Percentiles rank a stretch among this genome's conserved stretches.
Evolutionary conservation across 2,113 vertebrate species (phyloP).

Genomic region (Orycteropus afer): DNA sequence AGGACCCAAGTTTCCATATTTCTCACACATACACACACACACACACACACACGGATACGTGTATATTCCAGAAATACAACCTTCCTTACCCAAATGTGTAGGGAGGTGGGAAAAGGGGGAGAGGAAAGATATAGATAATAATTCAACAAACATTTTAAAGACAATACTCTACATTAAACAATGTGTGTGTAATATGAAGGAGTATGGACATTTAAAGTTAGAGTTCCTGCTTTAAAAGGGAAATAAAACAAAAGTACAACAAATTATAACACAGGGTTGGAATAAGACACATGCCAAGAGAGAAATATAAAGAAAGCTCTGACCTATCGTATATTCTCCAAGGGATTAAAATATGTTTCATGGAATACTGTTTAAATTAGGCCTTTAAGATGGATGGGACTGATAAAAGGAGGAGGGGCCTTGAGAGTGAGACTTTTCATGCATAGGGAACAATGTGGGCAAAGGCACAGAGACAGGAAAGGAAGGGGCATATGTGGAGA

Average conservation of each 20-base stretch:
- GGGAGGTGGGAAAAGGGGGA: neutral
- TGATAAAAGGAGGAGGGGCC: neutral
- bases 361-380: neutral
- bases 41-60: neutral
- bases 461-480: constrained; percentile 34
- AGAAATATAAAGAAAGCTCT: constrained; percentile 20
- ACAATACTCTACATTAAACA: neutral
- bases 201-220: neutral
- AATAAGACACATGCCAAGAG: neutral
- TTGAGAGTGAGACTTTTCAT: neutral
- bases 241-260: neutral
- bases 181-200: neutral
- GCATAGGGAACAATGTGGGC: constrained; percentile 36
- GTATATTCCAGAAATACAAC: neutral
- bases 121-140: neutral
- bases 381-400: neutral
- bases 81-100: neutral
- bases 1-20: neutral
- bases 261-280: neutral
- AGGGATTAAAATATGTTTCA: neutral
- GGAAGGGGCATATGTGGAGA: neutral
- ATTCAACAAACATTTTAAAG: constrained; percentile 5
- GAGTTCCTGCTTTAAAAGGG: neutral
- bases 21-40: no score
- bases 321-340: neutral